Base-by-base conservation (phyloP, 35 echinoderm and acorn worm species). In the Patiria miniata region DNA sequence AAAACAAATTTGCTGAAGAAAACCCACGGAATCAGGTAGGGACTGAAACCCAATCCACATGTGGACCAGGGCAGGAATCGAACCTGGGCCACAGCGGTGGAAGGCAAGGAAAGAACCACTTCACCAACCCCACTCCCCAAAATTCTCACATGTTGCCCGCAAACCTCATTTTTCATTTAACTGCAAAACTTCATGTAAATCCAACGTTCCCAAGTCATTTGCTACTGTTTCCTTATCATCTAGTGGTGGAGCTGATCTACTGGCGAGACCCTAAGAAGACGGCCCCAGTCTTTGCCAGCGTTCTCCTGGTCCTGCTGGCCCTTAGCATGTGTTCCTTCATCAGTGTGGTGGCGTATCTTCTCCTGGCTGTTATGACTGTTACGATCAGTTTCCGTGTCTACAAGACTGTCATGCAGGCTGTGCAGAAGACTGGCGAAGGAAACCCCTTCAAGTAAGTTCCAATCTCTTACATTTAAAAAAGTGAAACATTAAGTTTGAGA, bases 351-450 rank as follows among this genome's bases (percentile, higher is more conserved):
- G 96, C 96, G 32, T 99, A 99, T 84, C 79, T 99, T 39, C 89
- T 94, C 44, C 73, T 99, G 86, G 93, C 96, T 2, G 89, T 89
- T 39, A 82, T 99, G 86, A 99, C 96, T 0, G 96, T 99, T 50
- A 99, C 96, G 81, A 99, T 99, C 65, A 93, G 96, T 68, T 99
- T 99, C 90, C 78, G 96, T 7, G 93, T 99, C 38, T 99, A 99
- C 93, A 99, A 94, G 83, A 95, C 93, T 52, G 96, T 99, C 65
- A 87, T 99, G 83, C 88, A 90, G 37, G 96, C 96, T 29, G 96
- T 99, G 34, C 96, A 99, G 93, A 99, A 99, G 82, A 99, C 89
- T 37, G 96, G 89, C 44, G 96, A 99, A 51, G 92, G 96, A 79
- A 94, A 94, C 69, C 96, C 96, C 68, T 99, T 99, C 89, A 99